Base-by-base conservation (phyloP, 2,113 vertebrate species). In the Atherinomorus stipes region DNA sequence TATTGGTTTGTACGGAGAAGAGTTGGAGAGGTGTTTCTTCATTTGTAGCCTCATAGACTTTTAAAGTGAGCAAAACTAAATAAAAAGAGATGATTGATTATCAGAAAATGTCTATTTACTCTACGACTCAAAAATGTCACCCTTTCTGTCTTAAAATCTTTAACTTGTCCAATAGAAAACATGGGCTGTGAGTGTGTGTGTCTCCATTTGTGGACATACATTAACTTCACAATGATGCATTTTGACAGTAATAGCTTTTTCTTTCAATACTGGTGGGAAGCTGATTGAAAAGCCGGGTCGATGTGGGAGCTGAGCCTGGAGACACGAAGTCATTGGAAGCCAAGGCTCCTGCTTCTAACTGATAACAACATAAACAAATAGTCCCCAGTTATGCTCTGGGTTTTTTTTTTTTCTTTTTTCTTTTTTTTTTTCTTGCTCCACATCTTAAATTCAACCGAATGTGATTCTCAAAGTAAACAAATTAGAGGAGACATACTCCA, bases 321-420 rank as follows among this genome's bases (percentile, higher is more conserved):
- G 76, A 88, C 19, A 49, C 57, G 60, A 38, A 85, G 60, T 44
- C 21, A 31, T 76, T 51, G 37, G 54, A 77, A 49, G 64, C 83
- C 68, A 73, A 82, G 52, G 59, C 64, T 84, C 69, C 82, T 88
- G 85, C 80, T 80, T 51, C 66, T 26, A 75, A 78, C 69, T 64
- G 80, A 89, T 85, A 84, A 81, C 64, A 67, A 69, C 70, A 61
- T 59, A 47, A 70, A 86, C 70, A 85, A 78, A 84, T 47, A 9
- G 31, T 72, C 45, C 34, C 58, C 73, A 47, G 47, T 52, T 49
- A 21, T 15, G 19, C 19, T n/a, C n/a, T n/a, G n/a, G n/a, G n/a
- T n/a, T n/a, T n/a, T n/a, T n/a, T n/a, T n/a, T 21, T 51, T 64
- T 34, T 22, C 0, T 8, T 60, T 44, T 25, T 12, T 25, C 18